A percentile compares a stretch with the other conserved stretches of the same genome.
These are phyloP conservation scores for Plectropomus leopardus DNA, from an alignment of 2,113 vertebrate species.

Conservation along the genomic window DNA sequence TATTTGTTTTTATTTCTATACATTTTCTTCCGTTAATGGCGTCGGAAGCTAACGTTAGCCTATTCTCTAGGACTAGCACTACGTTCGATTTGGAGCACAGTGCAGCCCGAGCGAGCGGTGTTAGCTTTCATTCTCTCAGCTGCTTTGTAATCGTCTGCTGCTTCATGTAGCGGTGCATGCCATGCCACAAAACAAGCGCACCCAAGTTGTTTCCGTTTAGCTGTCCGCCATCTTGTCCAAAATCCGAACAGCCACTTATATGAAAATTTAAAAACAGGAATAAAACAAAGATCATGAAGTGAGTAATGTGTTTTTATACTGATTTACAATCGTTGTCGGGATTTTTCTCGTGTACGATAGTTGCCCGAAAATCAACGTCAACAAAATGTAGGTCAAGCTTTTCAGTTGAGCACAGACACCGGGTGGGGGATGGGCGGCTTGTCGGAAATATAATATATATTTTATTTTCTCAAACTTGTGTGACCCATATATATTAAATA, in stretches of 20 bases:
- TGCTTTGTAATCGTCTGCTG: accelerated
- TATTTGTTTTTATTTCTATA: neutral
- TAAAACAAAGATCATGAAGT: neutral
- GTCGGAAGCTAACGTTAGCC: conserved; percentile 10
- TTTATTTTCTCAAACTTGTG: no score
- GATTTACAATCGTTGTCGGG: accelerated
- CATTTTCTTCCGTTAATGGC: accelerated
- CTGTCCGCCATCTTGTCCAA: conserved; percentile 72
- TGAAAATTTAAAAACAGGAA: neutral
- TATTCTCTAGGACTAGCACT: accelerated
- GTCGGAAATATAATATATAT: neutral
- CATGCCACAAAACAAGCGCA: neutral
- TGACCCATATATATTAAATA: no score
- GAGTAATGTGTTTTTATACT: accelerated
- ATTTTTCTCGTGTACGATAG: accelerated
- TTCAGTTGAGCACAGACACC: neutral
- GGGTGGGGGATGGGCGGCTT: conserved; percentile 41
- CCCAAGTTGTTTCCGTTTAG: accelerated
- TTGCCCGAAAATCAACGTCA: accelerated
- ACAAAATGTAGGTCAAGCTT: neutral
- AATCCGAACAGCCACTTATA: neutral
- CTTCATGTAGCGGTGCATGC: accelerated
- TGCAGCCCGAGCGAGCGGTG: conserved; percentile 10
- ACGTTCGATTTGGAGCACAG: accelerated
- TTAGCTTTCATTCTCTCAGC: accelerated